Evolutionary conservation across 2,797 vertebrate genomes (phyloP).

Genomic region (Liparis tanakae): DNA sequence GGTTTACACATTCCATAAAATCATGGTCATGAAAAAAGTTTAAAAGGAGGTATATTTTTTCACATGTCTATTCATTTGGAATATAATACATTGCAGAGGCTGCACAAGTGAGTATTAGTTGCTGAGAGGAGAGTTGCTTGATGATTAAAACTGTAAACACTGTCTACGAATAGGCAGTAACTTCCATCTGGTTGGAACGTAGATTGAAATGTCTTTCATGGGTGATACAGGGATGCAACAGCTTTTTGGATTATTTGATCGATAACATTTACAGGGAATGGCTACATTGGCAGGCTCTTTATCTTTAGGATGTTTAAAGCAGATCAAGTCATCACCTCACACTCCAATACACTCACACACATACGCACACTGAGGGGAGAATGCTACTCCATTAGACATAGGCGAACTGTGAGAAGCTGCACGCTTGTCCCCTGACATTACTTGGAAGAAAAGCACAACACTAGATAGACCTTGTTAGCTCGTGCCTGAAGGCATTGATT

Average conservation of each 20-base stretch:
- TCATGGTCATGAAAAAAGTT: neutral
- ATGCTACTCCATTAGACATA: constrained; percentile 45
- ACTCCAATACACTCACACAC: neutral
- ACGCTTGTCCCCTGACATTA: constrained; percentile 67
- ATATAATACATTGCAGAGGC: neutral
- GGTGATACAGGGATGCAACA: neutral
- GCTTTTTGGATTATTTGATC: neutral
- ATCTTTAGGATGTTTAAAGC: constrained; percentile 22
- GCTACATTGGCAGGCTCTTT: neutral
- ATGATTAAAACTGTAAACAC: neutral
- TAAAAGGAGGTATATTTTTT: neutral
- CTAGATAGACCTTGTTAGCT: constrained; percentile 77
- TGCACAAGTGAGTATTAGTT: neutral
- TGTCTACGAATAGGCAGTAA: neutral
- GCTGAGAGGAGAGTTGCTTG: neutral
- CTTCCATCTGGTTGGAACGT: neutral
- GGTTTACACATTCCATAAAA: neutral
- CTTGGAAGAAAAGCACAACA: constrained; percentile 63
- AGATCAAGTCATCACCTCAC: constrained; percentile 25
- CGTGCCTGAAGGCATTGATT: constrained; percentile 75
- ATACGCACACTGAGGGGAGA: neutral
- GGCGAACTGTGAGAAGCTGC: constrained; percentile 48
- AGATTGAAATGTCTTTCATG: neutral
- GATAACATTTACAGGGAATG: neutral
- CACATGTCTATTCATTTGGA: neutral